Evolutionary conservation across 2,797 vertebrate genomes (phyloP), one percentile per base, ranked within the genome.

Genomic region (Borostomias antarcticus): DNA sequence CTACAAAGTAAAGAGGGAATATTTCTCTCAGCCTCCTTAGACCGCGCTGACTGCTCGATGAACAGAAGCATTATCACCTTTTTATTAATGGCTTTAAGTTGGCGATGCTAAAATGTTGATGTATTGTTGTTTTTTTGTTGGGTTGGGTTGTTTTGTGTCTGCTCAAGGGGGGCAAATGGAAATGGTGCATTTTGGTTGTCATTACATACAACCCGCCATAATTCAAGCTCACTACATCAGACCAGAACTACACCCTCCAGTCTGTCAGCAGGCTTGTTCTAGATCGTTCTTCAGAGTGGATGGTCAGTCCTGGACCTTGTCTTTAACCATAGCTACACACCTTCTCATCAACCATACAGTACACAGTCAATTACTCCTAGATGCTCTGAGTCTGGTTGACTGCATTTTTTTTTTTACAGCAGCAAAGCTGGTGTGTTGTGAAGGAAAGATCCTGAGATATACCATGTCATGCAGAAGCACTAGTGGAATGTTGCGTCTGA

Each of bases 51-150:
- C 57, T 9, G 8, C 48, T 51, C 3, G 10, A 25, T 9, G 21
- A 51, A 51, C 21, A 10, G 54, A 37, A 77, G 58, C 53, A 68
- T 56, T 33, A 63, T 72, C 63, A 76, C 63, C 71, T 81, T 74
- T 28, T 33, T 54, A 67, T 77, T 69, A 61, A 61, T 48, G 17
- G 26, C 37, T 76, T 78, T 82, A 63, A 72, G 48, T 85, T 80
- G 30, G 51, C 45, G 2, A 54, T 26, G 75, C 82, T 74, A 77
- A 72, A 59, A 47, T 37, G 76, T 69, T 61, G 40, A 70, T 40
- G 25, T 50, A 37, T 50, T 78, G 75, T 60, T 32, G 67, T 73
- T 74, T 79, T 69, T 56, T 10, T 0, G 40, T 15, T 13, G n/a
- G 40, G 19, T 74, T 76, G 33, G 74, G 19, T 56, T 61, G 30